These are phyloP conservation scores for Gadus macrocephalus DNA, from an alignment of 2,113 vertebrate species.

Conservation along the genomic window DNA sequence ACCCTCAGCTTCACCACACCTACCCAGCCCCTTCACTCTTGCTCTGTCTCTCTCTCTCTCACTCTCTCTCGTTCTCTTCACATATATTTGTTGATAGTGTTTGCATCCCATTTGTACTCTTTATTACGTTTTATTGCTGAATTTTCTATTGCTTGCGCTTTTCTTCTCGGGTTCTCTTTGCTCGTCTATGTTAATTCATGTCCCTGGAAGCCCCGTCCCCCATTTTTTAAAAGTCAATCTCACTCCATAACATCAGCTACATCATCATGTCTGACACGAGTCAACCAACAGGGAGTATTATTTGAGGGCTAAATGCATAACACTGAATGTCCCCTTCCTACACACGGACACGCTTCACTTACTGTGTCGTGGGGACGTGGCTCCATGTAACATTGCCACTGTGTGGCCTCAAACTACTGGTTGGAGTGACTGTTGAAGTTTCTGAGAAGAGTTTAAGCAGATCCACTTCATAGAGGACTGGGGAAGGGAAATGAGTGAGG, in stretches of 20 bases:
- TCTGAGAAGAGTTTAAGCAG: conserved; percentile 9
- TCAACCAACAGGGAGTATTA: too few species aligned
- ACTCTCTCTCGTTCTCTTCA: conserved; percentile 60
- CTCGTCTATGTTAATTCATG: conserved; percentile 38
- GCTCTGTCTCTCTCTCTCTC: conserved; percentile 11
- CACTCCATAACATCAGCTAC: not conserved
- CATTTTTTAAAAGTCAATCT: conserved; percentile 16
- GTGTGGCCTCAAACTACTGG: conserved; percentile 49
- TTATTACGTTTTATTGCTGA: conserved; percentile 33
- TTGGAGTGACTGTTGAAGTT: not conserved
- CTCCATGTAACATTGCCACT: conserved; percentile 54
- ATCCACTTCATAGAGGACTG: too few species aligned
- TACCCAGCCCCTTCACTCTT: not conserved
- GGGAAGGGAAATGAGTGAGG: too few species aligned
- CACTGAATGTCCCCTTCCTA: too few species aligned
- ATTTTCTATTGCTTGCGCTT: conserved; percentile 10
- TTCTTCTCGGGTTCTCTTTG: conserved; percentile 25
- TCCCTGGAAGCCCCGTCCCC: conserved; percentile 20
- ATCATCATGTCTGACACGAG: too few species aligned
- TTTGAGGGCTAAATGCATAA: too few species aligned
- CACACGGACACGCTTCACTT: conserved; percentile 15
- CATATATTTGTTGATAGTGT: conserved; percentile 23
- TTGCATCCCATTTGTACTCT: conserved; percentile 25
- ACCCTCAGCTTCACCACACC: too few species aligned
- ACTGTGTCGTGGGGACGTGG: conserved; percentile 8